Evolutionary conservation across 2,113 vertebrate genomes (phyloP).

Genomic region (Chloroceryle aenea): DNA sequence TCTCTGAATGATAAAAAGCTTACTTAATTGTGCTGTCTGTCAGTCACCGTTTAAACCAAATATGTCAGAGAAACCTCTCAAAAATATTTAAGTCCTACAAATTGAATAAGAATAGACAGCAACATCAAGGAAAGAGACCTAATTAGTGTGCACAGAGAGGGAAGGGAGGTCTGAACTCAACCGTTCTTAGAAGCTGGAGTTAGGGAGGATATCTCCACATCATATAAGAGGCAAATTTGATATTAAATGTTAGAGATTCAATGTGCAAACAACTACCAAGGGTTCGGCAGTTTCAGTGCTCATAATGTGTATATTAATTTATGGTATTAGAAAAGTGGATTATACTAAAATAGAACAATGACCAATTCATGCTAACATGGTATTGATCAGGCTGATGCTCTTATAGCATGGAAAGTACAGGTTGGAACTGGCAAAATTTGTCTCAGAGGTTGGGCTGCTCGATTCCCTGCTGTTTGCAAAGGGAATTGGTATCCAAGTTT

Average conservation of each 20-base stretch:
- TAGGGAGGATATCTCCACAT: background rate
- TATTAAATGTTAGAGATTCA: background rate
- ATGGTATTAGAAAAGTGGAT: background rate
- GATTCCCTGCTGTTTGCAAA: conserved; percentile 15
- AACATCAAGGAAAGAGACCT: background rate
- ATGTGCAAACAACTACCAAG: background rate
- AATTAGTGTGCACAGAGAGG: background rate
- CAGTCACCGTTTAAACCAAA: conserved; percentile 13
- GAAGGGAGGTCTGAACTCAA: background rate
- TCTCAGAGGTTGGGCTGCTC: conserved; percentile 23
- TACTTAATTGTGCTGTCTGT: background rate
- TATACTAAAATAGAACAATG: background rate
- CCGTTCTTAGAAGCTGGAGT: background rate
- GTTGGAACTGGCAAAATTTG: background rate
- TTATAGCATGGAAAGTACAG: conserved; percentile 1
- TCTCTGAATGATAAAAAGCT: background rate
- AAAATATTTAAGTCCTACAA: background rate
- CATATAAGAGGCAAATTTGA: background rate
- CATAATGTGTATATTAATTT: background rate
- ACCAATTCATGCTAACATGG: background rate
- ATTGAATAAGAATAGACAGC: background rate
- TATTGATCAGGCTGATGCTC: background rate
- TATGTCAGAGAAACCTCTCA: background rate
- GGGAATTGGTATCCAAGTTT: conserved; percentile 6
- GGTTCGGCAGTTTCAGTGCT: background rate